Percentiles rank a stretch among this genome's conserved stretches.
Conservation (phyloP, 2,888 invertebrate species). For the Tetramorium bicarinatum region DNA sequence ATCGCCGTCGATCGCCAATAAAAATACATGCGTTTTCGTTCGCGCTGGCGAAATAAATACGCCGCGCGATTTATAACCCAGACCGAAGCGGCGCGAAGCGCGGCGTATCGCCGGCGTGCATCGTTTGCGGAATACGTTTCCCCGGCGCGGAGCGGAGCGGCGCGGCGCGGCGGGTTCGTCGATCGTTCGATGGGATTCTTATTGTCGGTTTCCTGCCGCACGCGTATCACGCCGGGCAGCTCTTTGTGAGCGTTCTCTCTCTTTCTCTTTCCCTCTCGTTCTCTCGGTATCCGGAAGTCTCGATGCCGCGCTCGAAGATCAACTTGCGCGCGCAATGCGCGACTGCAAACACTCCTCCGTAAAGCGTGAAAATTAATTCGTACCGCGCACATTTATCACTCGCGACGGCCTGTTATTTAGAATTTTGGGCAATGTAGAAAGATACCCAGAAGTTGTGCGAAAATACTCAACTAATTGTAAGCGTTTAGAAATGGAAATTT, state of each 20-base stretch:
- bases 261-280: conserved; percentile 33
- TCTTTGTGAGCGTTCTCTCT: conserved; percentile 56
- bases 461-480: background rate
- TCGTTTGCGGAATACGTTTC: conserved; percentile 70
- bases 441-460: background rate
- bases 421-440: background rate
- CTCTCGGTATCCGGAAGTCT: conserved; percentile 76
- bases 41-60: conserved; percentile 42
- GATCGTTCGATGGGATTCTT: conserved; percentile 77
- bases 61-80: conserved; percentile 52
- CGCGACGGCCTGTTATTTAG: background rate
- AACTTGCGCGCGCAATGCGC: conserved; percentile 42
- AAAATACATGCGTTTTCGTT: conserved; percentile 41
- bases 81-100: conserved; percentile 42
- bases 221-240: conserved; percentile 64
- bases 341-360: conserved; percentile 60
- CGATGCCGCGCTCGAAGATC: conserved; percentile 55
- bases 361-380: conserved; percentile 9
- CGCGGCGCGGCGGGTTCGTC: conserved; percentile 65
- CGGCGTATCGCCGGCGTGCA: conserved; percentile 67
- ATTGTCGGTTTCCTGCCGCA: conserved; percentile 73
- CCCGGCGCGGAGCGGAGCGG: conserved; percentile 38
- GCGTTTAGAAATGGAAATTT: background rate
- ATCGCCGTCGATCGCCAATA: conserved; percentile 18
- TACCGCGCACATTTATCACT: background rate